Conservation (phyloP, 2,888 invertebrate species). For the Ophioninae sp. region DNA sequence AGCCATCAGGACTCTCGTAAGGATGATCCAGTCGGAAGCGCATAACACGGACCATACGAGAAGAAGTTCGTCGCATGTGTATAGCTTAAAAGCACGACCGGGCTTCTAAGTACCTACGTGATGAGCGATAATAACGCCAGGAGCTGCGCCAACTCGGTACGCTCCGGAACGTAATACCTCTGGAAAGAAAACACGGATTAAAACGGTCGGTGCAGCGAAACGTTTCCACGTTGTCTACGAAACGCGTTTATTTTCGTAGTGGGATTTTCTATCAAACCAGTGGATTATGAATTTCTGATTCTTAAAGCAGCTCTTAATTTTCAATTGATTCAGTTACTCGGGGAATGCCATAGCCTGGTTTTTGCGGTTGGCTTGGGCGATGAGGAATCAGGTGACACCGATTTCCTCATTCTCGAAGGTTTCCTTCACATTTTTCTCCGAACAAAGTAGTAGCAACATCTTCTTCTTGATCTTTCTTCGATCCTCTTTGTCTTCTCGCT, state of each 20-base stretch:
- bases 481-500: constrained; percentile 38
- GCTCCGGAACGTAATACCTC: constrained; percentile 49
- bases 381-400: constrained; percentile 55
- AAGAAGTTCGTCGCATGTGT: constrained; percentile 36
- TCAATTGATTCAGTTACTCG: constrained; percentile 40
- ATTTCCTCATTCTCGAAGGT: constrained; percentile 57
- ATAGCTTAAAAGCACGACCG: constrained; percentile 73
- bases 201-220: constrained; percentile 35
- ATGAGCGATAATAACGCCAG: constrained; percentile 79
- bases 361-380: constrained; percentile 25
- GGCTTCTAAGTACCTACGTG: constrained; percentile 80
- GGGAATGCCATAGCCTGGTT: constrained; percentile 28
- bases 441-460: constrained; percentile 60
- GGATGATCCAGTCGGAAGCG: constrained; percentile 61
- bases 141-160: constrained; percentile 45
- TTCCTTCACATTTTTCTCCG: constrained; percentile 52
- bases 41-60: constrained; percentile 37
- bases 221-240: neutral
- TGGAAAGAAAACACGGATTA: constrained; percentile 14
- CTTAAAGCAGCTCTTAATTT: constrained; percentile 8
- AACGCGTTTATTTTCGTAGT: neutral
- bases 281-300: constrained; percentile 41
- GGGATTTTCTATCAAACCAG: constrained; percentile 15
- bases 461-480: constrained; percentile 52
- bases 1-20: constrained; percentile 50